Evolutionary conservation across 2,113 vertebrate species (phyloP), one percentile per base, ranked within the genome.

Genomic region (Nyctereutes procyonoides): DNA sequence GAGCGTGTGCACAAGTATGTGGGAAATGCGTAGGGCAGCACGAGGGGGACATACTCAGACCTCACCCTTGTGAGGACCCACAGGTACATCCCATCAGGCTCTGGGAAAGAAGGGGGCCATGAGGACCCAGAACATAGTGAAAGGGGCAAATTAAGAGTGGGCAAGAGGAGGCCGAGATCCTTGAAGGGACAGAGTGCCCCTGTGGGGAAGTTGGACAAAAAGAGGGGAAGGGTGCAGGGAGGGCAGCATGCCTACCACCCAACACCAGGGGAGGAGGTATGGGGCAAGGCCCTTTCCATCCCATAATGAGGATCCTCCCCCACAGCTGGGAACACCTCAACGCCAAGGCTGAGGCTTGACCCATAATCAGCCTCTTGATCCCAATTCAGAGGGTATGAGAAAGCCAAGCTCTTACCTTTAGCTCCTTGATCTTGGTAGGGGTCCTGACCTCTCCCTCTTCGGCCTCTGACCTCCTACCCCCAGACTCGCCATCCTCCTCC

Each of bases 381-480:
- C 93, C 65, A 76, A 73, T 12, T 60, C 32, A 80, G 35, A 94
- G 24, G 35, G 19, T 30, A 22, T 3, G 13, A 69, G 79, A 89
- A 87, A 92, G 67, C 13, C 28, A 73, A 48, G 0, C 63, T 84
- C 96, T 81, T 99, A 99, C 99, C 99, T 99, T 99, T 51, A 99
- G 98, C 87, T 99, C 99, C 86, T 99, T 99, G 98, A 99, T 99
- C 97, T 99, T 99, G 43, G 99, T 99, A 0, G 99, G 99, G 1
- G 99, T 99, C 79, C 99, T 99, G 97, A 99, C 96, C 94, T 99
- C 99, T 92, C 99, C 99, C 0, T 99, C 99, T 97, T 99, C 98
- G 0, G 87, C 98, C 97, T 98, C 99, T 30, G 97, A 99, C 98
- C 96, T 98, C 60, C 88, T 96, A 22, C 98, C 98, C 60, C 96